Base-by-base conservation (phyloP, 1,140 invertebrate genomes). In the Chrysoperla carnea region DNA sequence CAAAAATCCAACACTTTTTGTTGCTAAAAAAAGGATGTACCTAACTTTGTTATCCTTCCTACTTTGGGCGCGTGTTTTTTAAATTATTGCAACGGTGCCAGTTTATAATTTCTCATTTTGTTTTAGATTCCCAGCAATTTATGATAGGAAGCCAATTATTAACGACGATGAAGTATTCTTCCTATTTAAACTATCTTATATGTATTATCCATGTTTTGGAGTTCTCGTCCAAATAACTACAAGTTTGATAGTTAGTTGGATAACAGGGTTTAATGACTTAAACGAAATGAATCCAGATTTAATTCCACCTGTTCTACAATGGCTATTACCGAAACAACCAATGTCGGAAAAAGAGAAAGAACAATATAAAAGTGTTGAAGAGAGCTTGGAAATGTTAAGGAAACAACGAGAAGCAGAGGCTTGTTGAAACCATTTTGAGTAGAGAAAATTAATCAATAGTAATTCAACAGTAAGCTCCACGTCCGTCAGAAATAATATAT, bases 171-270 rank as follows among this genome's bases (percentile, higher is more conserved):
- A 2, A 11, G 31, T 33, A 12, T 33, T 33, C n/a, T 33, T 11
- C 31, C 6, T 33, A 33, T 33, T 33, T 33, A 9, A 12, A 11
- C 31, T 33, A 2, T 33, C 31, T 11, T 33, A 11, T 6, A 9
- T 33, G n/a, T 12, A 11, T 33, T 33, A 33, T 33, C 8, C 31
- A 11, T 12, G 8, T 11, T 11, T 12, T 33, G 31, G 31, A 33
- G 6, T 12, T 11, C 2, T 54, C 2, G 48, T 63, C 5, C 58
- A 62, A 1, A 31, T 70, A 0, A 38, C 64, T 0, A 51, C 66
- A 8, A 68, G 62, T 8, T 36, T 63, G 2, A 37, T 64, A 4
- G 59, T 62, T 7, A 70, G 64, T 44, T 57, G 59, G 8, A 11
- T 66, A 8, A 62, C 67, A 46, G 64, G 68, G n/a, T 29, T 9